Evolutionary conservation across 2,888 invertebrate genomes (phyloP).

Genomic region (Drosophila histrio): DNA sequence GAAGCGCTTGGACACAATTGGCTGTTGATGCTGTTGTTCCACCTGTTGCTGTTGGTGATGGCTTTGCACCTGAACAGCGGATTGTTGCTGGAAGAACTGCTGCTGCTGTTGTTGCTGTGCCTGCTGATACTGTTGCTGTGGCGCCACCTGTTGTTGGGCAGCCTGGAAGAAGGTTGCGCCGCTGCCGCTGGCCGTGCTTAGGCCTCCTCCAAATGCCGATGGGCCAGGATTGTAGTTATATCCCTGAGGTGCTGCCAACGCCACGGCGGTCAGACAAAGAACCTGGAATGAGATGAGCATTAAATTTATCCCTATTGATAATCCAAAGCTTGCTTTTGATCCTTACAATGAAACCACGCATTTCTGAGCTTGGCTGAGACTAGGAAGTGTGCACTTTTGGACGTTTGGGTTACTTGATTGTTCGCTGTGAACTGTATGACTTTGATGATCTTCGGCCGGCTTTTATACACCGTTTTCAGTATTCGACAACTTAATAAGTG

Average conservation of each 20-base stretch:
- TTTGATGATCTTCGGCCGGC: conserved; percentile 44
- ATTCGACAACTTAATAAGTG: conserved; percentile 66
- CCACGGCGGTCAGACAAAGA: conserved; percentile 79
- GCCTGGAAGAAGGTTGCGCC: conserved; percentile 50
- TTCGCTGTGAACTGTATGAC: conserved; percentile 77
- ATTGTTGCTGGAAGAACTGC: conserved; percentile 52
- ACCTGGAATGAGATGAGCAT: conserved; percentile 54
- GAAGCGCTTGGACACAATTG: conserved; percentile 83
- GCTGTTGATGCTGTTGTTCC: conserved; percentile 69
- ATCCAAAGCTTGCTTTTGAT: conserved; percentile 1
- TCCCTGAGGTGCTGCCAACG: conserved; percentile 82
- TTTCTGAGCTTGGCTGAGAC: conserved; percentile 80
- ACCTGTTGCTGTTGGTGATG: conserved; percentile 53
- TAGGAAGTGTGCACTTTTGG: conserved; percentile 45
- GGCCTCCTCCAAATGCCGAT: conserved; percentile 49
- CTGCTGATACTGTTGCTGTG: conserved; percentile 32
- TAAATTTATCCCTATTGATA: neutral
- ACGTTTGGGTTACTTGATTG: conserved; percentile 60
- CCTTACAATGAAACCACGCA: conserved; percentile 84
- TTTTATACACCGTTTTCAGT: conserved; percentile 72
- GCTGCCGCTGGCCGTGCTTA: conserved; percentile 49
- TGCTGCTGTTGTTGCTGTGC: conserved; percentile 42
- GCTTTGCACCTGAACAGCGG: conserved; percentile 35
- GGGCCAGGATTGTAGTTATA: conserved; percentile 79
- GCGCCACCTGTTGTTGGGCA: conserved; percentile 46